These are phyloP conservation scores for Mythimna albipuncta DNA, from an alignment of 2,888 invertebrate genomes.

Conservation along the genomic window DNA sequence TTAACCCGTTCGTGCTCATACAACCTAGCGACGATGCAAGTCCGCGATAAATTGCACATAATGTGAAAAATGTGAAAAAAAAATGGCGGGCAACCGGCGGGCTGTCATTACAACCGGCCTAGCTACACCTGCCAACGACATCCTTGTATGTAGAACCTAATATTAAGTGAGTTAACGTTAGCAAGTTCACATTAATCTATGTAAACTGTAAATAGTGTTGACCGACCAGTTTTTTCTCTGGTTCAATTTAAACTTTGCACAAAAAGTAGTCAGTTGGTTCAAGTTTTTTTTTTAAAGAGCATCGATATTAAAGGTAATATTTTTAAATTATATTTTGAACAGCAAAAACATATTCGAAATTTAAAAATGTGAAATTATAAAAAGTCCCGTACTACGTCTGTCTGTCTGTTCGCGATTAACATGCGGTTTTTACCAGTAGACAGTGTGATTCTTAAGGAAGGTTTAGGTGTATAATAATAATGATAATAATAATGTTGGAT, in stretches of 20 bases:
- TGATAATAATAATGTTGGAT: too few species aligned
- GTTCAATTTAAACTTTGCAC: slow-evolving; percentile 28
- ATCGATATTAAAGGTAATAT: not conserved
- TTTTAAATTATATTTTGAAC: too few species aligned
- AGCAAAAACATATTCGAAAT: too few species aligned
- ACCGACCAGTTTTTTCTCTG: slow-evolving; percentile 40
- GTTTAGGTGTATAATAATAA: too few species aligned
- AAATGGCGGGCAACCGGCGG: slow-evolving; percentile 14
- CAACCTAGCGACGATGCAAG: slow-evolving; percentile 23
- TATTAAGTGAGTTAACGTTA: slow-evolving; percentile 52
- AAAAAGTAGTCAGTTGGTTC: not conserved
- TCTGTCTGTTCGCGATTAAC: too few species aligned
- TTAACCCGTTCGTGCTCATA: slow-evolving; percentile 45
- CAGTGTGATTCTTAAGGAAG: too few species aligned
- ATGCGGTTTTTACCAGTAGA: too few species aligned
- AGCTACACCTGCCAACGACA: slow-evolving; percentile 58
- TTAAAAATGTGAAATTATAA: too few species aligned
- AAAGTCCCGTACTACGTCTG: too few species aligned
- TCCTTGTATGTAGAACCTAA: slow-evolving; percentile 43
- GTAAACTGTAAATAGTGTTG: slow-evolving; percentile 29
- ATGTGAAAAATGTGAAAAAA: slow-evolving; percentile 48
- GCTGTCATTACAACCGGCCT: slow-evolving; percentile 58
- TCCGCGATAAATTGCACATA: slow-evolving; percentile 49
- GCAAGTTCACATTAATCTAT: slow-evolving; percentile 46
- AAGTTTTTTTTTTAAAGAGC: not conserved